Base-by-base conservation (phyloP, 2,888 invertebrate genomes). In the Caenorhabditis imperialis region DNA sequence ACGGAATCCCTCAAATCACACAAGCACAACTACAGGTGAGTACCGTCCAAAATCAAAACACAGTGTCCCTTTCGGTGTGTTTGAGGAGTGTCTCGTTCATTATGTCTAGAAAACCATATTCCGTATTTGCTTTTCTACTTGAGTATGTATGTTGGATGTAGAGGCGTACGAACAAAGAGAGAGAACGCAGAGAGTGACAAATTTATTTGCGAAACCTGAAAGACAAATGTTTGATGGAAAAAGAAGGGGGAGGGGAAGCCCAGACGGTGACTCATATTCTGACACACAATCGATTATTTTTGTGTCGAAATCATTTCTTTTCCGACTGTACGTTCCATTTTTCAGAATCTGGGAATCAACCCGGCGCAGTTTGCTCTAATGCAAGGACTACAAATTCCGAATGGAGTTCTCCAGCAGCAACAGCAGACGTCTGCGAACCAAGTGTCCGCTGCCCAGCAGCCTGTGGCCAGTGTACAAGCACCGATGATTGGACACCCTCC, bases 21-120 rank as follows among this genome's bases (percentile, higher is more conserved):
- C 50, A 27, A 25, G 51, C 55, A 18, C 65, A 65, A 40, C 7
- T 67, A 30, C 74, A 74, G 61, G 74, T 74, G n/a, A 25, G 60
- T 61, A 6, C 4, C 16, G 27, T 14, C 12, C 1, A n/a, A 1
- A 27, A 55, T 27, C 51, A 62, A 62, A 53, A 45, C 62, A 44
- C 25, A 51, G 2, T 22, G 16, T 22, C 25, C n/a, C 42, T 18
- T 23, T 44, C 5, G 4, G 18, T 40, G n/a, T 16, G 38, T 38
- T 12, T 12, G n/a, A 5, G 38, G 6, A 38, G 16, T 16, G 7
- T n/a, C 18, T 57, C 42, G 37, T 55, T 48, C n/a, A 57, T 65
- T 65, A 47, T 67, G 51, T 57, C 48, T 42, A 50, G 57, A 42
- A 67, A 65, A 67, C 51, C 44, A 57, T 67, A 45, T 67, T 30